Evolutionary conservation across 2,888 invertebrate genomes (phyloP).

Genomic region (Caenorhabditis imperialis): DNA sequence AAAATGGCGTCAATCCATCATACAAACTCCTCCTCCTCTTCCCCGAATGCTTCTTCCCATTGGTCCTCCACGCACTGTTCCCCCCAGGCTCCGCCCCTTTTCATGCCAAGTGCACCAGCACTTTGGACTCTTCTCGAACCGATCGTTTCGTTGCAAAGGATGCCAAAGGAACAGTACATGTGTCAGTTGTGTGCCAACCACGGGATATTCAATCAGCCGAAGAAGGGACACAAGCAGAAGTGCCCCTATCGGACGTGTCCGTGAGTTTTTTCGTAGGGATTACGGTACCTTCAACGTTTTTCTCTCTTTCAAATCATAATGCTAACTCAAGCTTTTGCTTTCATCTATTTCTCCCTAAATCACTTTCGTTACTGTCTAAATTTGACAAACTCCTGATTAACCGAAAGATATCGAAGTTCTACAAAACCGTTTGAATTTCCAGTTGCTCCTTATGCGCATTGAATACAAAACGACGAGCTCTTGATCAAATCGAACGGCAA

Average conservation of each 20-base stretch:
- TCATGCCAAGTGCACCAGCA: constrained; percentile 35
- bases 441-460: constrained; percentile 74
- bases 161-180: constrained; percentile 78
- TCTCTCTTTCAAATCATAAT: neutral
- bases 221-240: constrained; percentile 78
- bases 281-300: neutral
- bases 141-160: constrained; percentile 34
- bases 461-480: constrained; percentile 73
- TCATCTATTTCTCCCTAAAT: no score
- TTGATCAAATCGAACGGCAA: constrained; percentile 76
- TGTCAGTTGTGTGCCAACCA: constrained; percentile 78
- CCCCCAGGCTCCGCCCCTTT: constrained; percentile 24
- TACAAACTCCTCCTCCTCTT: constrained; percentile 39
- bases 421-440: constrained; percentile 28
- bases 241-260: constrained; percentile 74
- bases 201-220: constrained; percentile 77
- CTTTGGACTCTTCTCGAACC: constrained; percentile 25
- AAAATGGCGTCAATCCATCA: constrained; percentile 49
- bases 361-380: constrained; percentile 3
- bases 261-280: constrained; percentile 60
- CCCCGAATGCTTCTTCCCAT: neutral
- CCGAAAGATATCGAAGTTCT: neutral
- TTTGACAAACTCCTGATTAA: neutral
- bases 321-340: no score
- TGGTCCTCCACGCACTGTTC: constrained; percentile 35